Evolutionary conservation across 2,113 vertebrate genomes (phyloP), one percentile per base, ranked within the genome.

Genomic region (Illadopsis cleaveri): DNA sequence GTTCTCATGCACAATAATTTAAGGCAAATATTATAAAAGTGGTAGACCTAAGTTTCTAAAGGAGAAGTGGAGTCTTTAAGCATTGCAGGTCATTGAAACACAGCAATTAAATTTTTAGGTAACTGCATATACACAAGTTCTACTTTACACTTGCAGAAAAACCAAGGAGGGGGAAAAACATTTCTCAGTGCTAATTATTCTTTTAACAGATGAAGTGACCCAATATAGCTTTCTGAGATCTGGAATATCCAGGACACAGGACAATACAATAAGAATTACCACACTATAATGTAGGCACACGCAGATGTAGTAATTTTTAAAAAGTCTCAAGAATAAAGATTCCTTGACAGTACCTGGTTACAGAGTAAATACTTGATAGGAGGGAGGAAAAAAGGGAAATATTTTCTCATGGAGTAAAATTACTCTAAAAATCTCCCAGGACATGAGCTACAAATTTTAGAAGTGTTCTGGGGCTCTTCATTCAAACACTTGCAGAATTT

Each of bases 301-400:
- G 30, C 2, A 33, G 14, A 23, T 0, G 1, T 3, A 12, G 14
- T 4, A 18, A 16, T 23, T 86, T 58, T 72, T 0, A 15, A 47
- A 80, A 86, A 77, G 40, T 12, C 40, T 56, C 3, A 79, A 35
- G 19, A 60, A n/a, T 48, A 33, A 72, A 90, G n/a, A 42, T 18
- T 58, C 8, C 54, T 50, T 45, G 33, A 58, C 30, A 71, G 68
- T 13, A 79, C 9, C 40, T 9, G 8, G 6, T 66, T 64, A 53
- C 30, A 69, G 20, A 73, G 15, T 23, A 78, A 82, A 65, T 51
- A 45, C 9, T 83, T 70, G 45, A 51, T 6, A 16, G 35, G 15
- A 20, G 4, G 3, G 1, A 15, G 2, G 1, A 4, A 15, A 14
- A 31, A 35, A 24, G 9, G 4, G 5, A 69, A 69, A 35, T 45